Evolutionary conservation across 2,888 invertebrate genomes (phyloP), one percentile per base, ranked within the genome.

Genomic region (Eupithecia inturbata): DNA sequence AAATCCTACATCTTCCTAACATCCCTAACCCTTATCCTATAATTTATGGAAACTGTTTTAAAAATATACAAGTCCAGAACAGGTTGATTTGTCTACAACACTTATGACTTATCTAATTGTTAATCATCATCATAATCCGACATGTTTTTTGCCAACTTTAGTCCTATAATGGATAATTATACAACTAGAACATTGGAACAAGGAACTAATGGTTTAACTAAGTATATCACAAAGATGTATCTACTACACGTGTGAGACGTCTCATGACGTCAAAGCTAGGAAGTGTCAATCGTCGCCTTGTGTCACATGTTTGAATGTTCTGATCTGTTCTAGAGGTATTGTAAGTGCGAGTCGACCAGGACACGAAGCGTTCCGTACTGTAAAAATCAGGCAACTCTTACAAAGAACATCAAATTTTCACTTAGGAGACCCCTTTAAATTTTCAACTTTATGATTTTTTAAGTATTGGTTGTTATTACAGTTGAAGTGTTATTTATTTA

Each of bases 101-200:
- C 49, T n/a, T 49, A n/a, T n/a, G 49, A n/a, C n/a, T 49, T 49
- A 53, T 53, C 22, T 53, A 53, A 53, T n/a, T n/a, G n/a, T n/a
- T n/a, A n/a, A n/a, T n/a, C n/a, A n/a, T n/a, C n/a, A n/a, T n/a
- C n/a, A n/a, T n/a, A n/a, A n/a, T n/a, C n/a, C n/a, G n/a, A n/a
- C n/a, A n/a, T n/a, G n/a, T n/a, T 19, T 49, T 49, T 49, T 49
- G n/a, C 9, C 1, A n/a, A 49, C n/a, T 7, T n/a, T 49, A 49
- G 2, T 45, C 19, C 6, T 19, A 45, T n/a, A n/a, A n/a, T 19
- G 36, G 31, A 31, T 31, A n/a, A n/a, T n/a, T n/a, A n/a, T n/a
- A n/a, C n/a, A 36, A 36, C 36, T 36, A 36, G 12, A 53, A 53
- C 3, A 22, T 53, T 22, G 22, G 22, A 53, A 53, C 53, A 49